These are phyloP conservation scores for Camponotus fellah DNA, from an alignment of 2,888 invertebrate genomes.

Conservation along the genomic window DNA sequence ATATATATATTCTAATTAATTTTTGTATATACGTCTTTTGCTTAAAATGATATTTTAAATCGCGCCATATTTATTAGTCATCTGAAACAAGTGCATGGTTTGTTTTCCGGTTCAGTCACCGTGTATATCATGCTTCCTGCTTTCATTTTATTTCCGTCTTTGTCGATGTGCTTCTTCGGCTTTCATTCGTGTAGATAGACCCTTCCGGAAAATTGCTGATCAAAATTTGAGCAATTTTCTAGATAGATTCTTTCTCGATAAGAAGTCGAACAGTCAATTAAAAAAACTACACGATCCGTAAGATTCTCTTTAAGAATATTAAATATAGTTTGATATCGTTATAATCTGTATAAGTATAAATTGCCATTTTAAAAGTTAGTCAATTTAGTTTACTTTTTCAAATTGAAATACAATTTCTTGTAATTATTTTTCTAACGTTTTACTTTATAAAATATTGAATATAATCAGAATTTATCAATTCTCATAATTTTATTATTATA, in stretches of 20 bases:
- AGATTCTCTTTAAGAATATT: conserved; percentile 14
- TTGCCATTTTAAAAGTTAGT: neutral
- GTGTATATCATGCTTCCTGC: conserved; percentile 57
- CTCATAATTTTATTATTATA: neutral
- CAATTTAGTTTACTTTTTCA: neutral
- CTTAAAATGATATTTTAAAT: neutral
- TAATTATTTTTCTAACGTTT: neutral
- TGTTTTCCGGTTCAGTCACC: conserved; percentile 31
- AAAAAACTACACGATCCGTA: conserved; percentile 46
- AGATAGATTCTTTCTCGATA: conserved; percentile 81
- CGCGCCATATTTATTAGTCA: neutral
- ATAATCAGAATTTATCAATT: neutral
- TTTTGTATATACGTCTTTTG: neutral
- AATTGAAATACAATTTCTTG: neutral
- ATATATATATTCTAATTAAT: too few species aligned
- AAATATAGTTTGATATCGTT: neutral
- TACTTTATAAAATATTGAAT: conserved; percentile 3
- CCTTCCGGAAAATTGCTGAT: conserved; percentile 80
- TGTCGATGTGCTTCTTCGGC: conserved; percentile 50
- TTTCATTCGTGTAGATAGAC: conserved; percentile 62
- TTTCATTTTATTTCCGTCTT: conserved; percentile 46
- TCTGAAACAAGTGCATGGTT: neutral
- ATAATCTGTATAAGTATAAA: conserved; percentile 9
- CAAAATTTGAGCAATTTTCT: conserved; percentile 84
- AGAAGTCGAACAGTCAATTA: conserved; percentile 82